Evolutionary conservation across 2,113 vertebrate genomes (phyloP), one percentile per base, ranked within the genome.

Genomic region (Semicossyphus pulcher): DNA sequence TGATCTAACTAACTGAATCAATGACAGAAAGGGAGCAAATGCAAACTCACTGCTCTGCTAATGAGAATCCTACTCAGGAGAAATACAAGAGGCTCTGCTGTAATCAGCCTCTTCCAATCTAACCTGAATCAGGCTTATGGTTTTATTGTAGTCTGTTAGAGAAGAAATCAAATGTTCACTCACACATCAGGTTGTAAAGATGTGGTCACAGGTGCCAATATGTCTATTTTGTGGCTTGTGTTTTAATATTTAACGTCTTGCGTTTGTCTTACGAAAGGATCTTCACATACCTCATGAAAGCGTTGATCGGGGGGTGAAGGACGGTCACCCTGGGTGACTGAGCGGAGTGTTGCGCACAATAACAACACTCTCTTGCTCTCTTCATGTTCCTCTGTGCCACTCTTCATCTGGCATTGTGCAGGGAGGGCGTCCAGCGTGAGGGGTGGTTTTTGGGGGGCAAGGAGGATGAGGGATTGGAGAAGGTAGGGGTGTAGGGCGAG

Each of bases 61-160:
- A 83, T 86, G 45, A 71, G 76, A 78, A 70, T 85, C 72, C 60
- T 59, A 78, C 86, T 91, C 84, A 88, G 86, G 87, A 74, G 72
- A 81, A 82, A 63, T n/a, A 64, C 60, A 57, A 57, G 69, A 80
- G 72, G 75, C 54, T 42, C 28, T 49, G 59, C 66, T 73, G 70
- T 51, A 69, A 70, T 63, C 70, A 25, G 61, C 78, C 79, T 88
- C 80, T 54, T 70, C 57, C 56, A 49, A 47, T 81, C 51, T 75
- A 84, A 74, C 86, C 69, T 86, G 79, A 89, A 86, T 90, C 84
- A 86, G 87, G 78, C 73, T 67, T 51, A 25, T 69, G 31, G 28
- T 65, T 86, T 80, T 68, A 66, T 63, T 72, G 36, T 82, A 36
- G 74, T 69, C 59, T 74, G 54, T 63, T 31, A 23, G 57, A 66